Evolutionary conservation across 2,797 vertebrate species (phyloP).

Genomic region (Acipenser transmontanus): DNA sequence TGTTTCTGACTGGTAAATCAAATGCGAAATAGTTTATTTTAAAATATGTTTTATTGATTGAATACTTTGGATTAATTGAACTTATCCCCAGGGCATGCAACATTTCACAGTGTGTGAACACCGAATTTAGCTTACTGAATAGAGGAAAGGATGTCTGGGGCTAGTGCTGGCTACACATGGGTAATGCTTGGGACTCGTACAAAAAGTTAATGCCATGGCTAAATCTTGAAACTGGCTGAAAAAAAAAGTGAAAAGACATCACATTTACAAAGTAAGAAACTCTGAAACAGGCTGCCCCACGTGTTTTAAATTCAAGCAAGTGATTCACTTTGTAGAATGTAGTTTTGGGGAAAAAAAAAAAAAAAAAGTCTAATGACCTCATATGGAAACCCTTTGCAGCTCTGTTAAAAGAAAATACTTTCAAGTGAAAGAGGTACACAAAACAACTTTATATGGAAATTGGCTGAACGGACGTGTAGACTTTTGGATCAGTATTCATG

Average conservation of each 20-base stretch:
- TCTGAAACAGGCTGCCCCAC: background rate
- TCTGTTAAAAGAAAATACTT: slow-evolving; percentile 13
- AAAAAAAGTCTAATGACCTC: slow-evolving; percentile 10
- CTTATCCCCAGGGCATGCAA: too few relatives aligned
- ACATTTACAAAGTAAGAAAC: too few relatives aligned
- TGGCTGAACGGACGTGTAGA: background rate
- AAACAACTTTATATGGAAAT: slow-evolving; percentile 19
- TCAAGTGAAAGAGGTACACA: slow-evolving; percentile 5
- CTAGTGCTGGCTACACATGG: too few relatives aligned
- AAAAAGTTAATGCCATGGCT: too few relatives aligned
- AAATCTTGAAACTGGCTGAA: too few relatives aligned
- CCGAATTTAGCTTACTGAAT: too few relatives aligned
- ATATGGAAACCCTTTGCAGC: slow-evolving; percentile 13
- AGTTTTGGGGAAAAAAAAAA: slow-evolving; percentile 5
- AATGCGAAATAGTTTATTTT: background rate
- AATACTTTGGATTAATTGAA: too few relatives aligned
- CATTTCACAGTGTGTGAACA: too few relatives aligned
- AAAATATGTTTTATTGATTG: too few relatives aligned
- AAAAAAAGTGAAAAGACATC: too few relatives aligned
- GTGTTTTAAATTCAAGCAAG: background rate
- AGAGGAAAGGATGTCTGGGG: too few relatives aligned
- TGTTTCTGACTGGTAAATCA: slow-evolving; percentile 9
- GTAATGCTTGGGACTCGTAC: too few relatives aligned
- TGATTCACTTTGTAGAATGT: slow-evolving; percentile 2
- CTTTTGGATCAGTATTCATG: background rate